Base-by-base conservation (phyloP, 1,140 invertebrate species). In the Drosophila bifasciata region DNA sequence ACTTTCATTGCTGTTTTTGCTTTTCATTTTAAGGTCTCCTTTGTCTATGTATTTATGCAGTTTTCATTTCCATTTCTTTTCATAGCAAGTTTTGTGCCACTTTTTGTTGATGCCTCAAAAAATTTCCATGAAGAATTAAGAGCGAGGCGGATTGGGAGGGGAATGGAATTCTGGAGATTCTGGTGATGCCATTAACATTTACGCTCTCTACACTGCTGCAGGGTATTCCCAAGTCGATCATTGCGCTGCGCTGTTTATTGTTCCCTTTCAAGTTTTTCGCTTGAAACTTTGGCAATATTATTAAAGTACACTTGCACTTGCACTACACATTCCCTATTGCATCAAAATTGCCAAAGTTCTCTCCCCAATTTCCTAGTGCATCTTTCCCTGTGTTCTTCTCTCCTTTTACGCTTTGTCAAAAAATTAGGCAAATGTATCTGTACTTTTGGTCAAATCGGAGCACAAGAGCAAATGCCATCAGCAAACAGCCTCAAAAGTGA, bases 81-180 rank as follows among this genome's bases (percentile, higher is more conserved):
- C 58, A 80, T 66, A 41, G 49, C 77, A 86, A 86, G 61, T 85
- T 77, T 64, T 56, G 58, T 59, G 73, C 46, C 71, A 50, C 48
- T 72, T 74, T 74, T 85, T 85, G 76, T 86, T 85, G 81, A 86
- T 86, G 77, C 81, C 64, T 85, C 80, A 67, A 49, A 59, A 85
- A 80, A 56, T 85, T 85, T 67, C 75, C 40, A 43, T 9, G 8
- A 8, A 8, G 2, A 19, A 40, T 51, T n/a, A 21, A 53, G 28
- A 66, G 45, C 48, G 3, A 21, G 4, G 19, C 3, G 19, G 19
- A n/a, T n/a, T n/a, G n/a, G 19, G 0, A 21, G 19, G 19, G 19
- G 19, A 21, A 21, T 21, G 19, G 19, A 3, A 21, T 21, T 21
- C 19, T 21, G 28, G 28, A 2, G 7, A 66, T 40, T 55, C 39